Percentiles rank a stretch among this genome's conserved stretches.
Conservation (phyloP, 2,888 invertebrate genomes). For the Pemphredon lugubris region DNA sequence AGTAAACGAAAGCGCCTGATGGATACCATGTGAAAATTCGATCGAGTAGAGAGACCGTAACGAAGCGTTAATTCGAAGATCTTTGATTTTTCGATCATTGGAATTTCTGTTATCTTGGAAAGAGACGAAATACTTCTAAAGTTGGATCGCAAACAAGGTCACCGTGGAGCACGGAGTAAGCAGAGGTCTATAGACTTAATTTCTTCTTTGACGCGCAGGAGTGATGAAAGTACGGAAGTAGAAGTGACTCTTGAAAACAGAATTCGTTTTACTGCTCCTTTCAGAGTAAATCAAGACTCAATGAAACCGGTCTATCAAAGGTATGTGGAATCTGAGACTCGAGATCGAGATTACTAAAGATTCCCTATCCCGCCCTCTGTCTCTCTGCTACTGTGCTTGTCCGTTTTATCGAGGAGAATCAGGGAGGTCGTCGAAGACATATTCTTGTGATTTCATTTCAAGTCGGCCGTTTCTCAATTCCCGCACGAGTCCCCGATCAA, state of each 20-base stretch:
- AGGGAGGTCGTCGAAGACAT: background rate
- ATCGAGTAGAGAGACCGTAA: too few species aligned
- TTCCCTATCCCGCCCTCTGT: background rate
- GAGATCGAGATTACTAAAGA: slow-evolving; percentile 16
- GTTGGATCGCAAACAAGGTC: background rate
- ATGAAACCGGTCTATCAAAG: background rate
- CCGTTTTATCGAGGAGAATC: background rate
- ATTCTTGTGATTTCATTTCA: background rate
- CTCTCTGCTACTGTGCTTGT: background rate
- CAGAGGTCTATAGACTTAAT: background rate
- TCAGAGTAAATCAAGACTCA: background rate
- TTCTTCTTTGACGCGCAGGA: background rate
- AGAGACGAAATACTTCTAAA: background rate
- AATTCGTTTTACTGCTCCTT: background rate
- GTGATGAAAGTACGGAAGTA: background rate
- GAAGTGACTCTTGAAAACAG: background rate
- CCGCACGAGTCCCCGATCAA: background rate
- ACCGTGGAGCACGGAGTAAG: background rate
- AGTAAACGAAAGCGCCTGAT: too few species aligned
- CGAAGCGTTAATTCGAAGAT: slow-evolving; percentile 1
- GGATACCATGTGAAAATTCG: too few species aligned
- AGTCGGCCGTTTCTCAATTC: background rate
- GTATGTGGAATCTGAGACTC: slow-evolving; percentile 1
- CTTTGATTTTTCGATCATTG: background rate
- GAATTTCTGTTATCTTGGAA: background rate